These are phyloP conservation scores for Engraulis encrasicolus DNA, from an alignment of 2,113 vertebrate species.

Conservation along the genomic window DNA sequence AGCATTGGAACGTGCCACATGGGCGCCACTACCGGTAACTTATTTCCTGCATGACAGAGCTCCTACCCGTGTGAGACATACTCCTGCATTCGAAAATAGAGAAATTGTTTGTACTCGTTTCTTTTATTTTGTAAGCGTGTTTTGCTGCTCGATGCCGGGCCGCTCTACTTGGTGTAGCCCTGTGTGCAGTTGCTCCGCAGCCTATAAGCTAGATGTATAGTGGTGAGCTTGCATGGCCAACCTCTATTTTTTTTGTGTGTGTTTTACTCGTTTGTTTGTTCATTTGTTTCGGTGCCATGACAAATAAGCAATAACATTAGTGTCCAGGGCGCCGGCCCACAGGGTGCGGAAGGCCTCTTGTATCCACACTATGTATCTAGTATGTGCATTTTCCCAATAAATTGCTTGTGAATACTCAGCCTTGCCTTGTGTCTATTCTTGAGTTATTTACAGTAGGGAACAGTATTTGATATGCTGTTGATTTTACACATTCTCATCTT, in stretches of 20 bases:
- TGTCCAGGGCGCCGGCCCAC: constrained; percentile 51
- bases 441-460: too few species aligned
- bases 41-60: constrained; percentile 65
- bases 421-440: background rate
- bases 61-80: constrained; percentile 78
- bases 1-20: constrained; percentile 58
- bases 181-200: constrained; percentile 54
- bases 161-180: constrained; percentile 61
- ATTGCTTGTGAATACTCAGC: constrained; percentile 45
- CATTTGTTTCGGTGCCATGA: constrained; percentile 81
- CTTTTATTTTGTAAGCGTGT: constrained; percentile 76
- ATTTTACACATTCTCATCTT: too few species aligned
- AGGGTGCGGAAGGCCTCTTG: constrained; percentile 25
- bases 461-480: background rate
- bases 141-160: constrained; percentile 64
- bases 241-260: constrained; percentile 66
- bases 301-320: constrained; percentile 85
- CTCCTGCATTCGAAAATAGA: constrained; percentile 22
- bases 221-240: constrained; percentile 84
- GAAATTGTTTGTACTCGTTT: constrained; percentile 54
- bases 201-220: constrained; percentile 70
- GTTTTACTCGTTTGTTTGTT: constrained; percentile 64
- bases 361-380: constrained; percentile 37
- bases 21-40: constrained; percentile 77
- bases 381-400: constrained; percentile 54